Percentiles rank a stretch among this genome's conserved stretches.
Conservation (phyloP, 2,888 invertebrate species). For the Lasioglossum marginatum region DNA sequence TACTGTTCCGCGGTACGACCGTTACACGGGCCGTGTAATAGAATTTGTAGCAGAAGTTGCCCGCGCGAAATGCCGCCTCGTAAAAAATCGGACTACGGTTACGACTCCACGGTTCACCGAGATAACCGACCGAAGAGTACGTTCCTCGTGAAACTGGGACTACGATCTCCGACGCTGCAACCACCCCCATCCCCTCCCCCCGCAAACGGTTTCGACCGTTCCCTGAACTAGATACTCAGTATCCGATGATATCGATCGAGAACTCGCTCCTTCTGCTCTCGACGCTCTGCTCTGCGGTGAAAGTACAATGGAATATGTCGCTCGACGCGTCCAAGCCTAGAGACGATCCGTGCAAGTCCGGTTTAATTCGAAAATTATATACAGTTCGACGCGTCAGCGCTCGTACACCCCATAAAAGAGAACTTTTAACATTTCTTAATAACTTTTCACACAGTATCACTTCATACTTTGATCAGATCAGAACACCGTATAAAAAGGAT, state of each 20-base stretch:
- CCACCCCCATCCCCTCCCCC: neutral
- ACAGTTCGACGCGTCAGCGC: neutral
- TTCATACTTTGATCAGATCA: no score
- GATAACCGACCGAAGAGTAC: conserved; percentile 6
- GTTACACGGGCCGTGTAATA: conserved; percentile 51
- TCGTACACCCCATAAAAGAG: no score
- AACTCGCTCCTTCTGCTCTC: neutral
- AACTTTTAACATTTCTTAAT: no score
- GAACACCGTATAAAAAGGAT: no score
- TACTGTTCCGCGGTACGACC: conserved; percentile 50
- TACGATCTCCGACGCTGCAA: neutral
- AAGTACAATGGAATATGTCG: neutral
- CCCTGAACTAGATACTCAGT: neutral
- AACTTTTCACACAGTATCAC: no score
- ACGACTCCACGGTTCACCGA: conserved; percentile 22
- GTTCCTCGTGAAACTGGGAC: conserved; percentile 18
- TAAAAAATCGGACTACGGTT: conserved; percentile 51
- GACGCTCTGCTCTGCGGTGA: neutral
- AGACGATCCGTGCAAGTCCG: neutral
- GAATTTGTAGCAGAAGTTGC: conserved; percentile 65
- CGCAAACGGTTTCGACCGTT: neutral
- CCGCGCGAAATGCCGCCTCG: conserved; percentile 50
- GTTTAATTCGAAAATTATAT: neutral
- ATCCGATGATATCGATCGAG: neutral
- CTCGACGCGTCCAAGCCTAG: neutral